Base-by-base conservation (phyloP, 2,888 invertebrate genomes). In the Ichneumoninae sp. region DNA sequence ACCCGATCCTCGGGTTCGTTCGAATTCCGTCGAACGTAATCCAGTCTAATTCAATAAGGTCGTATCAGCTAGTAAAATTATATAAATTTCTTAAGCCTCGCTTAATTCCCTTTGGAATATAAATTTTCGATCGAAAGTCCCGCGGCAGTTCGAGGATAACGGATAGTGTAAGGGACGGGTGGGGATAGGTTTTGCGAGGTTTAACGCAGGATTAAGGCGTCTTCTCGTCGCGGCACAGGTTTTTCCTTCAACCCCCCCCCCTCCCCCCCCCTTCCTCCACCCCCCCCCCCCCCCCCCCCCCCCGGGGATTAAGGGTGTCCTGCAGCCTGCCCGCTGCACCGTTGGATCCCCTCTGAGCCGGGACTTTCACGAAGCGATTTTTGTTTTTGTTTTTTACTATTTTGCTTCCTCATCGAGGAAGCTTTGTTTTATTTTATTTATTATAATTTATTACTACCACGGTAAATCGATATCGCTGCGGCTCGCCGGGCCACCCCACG, bases 401-500 rank as follows among this genome's bases (percentile, higher is more conserved):
- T 16, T 47, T 47, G 44, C 13, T 16, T 47, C 44, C 44, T 47
- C 44, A 47, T 16, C 44, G 44, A 16, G 13, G 44, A 16, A 47
- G 16, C 44, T 16, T 47, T 16, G 13, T 16, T 47, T 47, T 22
- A 54, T 22, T 19, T 54, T 54, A 19, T 22, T 62, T 62, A 62
- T 26, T 33, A 69, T 74, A 78, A 82, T 79, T 82, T 69, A 82
- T 82, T 36, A 74, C 62, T 62, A 13, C 6, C 74, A 26, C 16
- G 40, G 74, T 66, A 52, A 74, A 82, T 82, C 74, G 60, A 79
- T 82, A 82, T 30, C 36, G 47, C 62, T 74, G 65, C 22, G 60
- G 50, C 50, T 74, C n/a, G 33, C 36, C 65, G 22, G 44, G 50
- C 44, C 5, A n/a, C 16, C 36, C 65, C 50, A 40, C 75, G 52